Percentiles rank a stretch among this genome's conserved stretches.
phyloP scores from a whole-genome alignment of 2,113 vertebrate species.

The Chloropsis hardwickii region DNA sequence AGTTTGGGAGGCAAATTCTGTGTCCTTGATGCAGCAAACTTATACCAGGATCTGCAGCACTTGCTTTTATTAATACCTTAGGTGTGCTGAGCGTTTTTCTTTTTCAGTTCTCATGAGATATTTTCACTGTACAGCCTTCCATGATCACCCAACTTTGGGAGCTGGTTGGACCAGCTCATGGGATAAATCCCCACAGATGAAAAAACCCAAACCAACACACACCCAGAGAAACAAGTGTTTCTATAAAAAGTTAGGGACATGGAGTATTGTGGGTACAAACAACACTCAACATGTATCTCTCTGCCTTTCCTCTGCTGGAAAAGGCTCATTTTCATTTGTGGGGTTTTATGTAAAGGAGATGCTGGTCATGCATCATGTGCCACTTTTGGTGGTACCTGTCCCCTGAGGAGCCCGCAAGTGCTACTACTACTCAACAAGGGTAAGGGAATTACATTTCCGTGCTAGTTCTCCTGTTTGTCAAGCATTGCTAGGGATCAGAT shows the following conservation, averaged over 20 bases:
- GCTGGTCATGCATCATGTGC: not conserved
- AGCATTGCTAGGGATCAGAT: not conserved
- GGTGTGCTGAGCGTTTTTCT: slow-evolving; percentile 34
- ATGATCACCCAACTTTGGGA: not conserved
- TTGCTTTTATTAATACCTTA: slow-evolving; percentile 67
- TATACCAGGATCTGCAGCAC: not conserved
- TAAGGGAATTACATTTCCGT: not conserved
- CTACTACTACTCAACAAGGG: not conserved
- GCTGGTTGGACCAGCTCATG: slow-evolving; percentile 7
- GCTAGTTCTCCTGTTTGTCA: not conserved
- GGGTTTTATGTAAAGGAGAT: not conserved
- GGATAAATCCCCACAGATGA: slow-evolving; percentile 27
- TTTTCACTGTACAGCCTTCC: slow-evolving; percentile 64
- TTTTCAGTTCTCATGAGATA: slow-evolving; percentile 70
- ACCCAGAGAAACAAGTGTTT: not conserved
- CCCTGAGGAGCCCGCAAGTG: not conserved
- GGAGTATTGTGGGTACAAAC: not conserved
- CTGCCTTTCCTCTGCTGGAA: not conserved
- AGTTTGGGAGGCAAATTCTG: not conserved
- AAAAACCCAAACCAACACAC: not conserved
- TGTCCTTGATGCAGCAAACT: not conserved
- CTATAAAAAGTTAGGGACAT: slow-evolving; percentile 33
- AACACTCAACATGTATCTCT: not conserved
- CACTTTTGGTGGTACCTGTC: not conserved
- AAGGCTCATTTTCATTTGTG: accelerated